A percentile compares a stretch with the other conserved stretches of the same genome.
These are phyloP conservation scores for Cantharis rufa DNA, from an alignment of 2,888 invertebrate genomes.

Conservation along the genomic window DNA sequence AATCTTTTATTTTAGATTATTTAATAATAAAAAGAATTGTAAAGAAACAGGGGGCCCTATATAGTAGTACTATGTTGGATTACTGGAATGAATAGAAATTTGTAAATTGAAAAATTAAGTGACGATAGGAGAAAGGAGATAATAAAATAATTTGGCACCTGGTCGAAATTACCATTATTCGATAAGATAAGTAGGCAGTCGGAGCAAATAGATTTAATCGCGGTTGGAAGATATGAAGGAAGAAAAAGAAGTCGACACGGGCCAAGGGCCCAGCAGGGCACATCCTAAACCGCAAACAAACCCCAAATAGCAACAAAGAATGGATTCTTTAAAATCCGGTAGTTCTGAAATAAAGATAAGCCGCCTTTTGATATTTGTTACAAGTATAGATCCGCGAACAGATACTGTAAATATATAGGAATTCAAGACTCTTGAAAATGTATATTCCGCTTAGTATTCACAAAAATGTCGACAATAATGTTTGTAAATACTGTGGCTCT, in stretches of 20 bases:
- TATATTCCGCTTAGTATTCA: conserved; percentile 42
- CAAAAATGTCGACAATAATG: conserved; percentile 41
- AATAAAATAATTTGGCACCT: background rate
- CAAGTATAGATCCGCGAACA: conserved; percentile 46
- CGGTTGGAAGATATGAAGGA: background rate
- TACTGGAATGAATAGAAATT: background rate
- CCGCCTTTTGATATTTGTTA: conserved; percentile 49
- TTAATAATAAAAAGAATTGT: no score
- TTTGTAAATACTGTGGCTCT: conserved; percentile 46
- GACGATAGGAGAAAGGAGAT: background rate
- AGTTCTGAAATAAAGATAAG: conserved; percentile 40
- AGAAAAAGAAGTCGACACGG: conserved; percentile 42
- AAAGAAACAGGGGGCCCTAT: background rate
- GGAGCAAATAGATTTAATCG: background rate
- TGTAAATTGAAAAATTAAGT: background rate
- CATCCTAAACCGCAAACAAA: conserved; percentile 49
- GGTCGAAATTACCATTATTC: background rate
- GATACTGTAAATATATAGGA: conserved; percentile 53
- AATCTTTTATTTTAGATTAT: no score
- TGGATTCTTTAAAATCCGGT: conserved; percentile 31
- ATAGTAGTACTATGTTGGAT: background rate
- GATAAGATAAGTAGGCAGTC: background rate
- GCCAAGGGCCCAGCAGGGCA: conserved; percentile 46
- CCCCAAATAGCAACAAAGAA: conserved; percentile 42
- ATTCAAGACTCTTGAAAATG: conserved; percentile 50